Conservation (phyloP, 2,888 invertebrate genomes). For the Mythimna ferrago region DNA sequence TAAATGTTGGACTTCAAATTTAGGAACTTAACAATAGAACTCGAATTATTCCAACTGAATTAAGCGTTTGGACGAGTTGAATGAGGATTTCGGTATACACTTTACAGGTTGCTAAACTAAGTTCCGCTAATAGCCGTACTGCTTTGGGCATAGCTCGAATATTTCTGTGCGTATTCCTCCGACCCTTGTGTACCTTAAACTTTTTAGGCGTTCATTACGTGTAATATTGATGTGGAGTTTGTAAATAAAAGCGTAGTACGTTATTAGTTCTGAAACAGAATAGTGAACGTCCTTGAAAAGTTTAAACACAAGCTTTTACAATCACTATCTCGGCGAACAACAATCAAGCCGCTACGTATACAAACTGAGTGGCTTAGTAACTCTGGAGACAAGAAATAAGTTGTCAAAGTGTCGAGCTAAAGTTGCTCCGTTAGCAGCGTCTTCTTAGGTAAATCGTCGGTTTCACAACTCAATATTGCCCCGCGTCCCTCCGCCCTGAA, state of each 20-base stretch:
- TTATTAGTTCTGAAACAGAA: conserved; percentile 54
- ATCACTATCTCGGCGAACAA: conserved; percentile 73
- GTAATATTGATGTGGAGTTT: conserved; percentile 56
- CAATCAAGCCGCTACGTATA: conserved; percentile 83
- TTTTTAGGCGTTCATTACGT: conserved; percentile 63
- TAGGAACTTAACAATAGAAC: conserved; percentile 89
- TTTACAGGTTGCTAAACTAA: conserved; percentile 85
- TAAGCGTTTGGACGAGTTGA: conserved; percentile 86
- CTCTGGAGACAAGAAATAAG: conserved; percentile 89
- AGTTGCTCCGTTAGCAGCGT: conserved; percentile 87
- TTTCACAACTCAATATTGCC: conserved; percentile 89
- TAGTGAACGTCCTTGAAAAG: conserved; percentile 62
- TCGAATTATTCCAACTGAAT: conserved; percentile 89
- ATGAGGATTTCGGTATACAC: conserved; percentile 86
- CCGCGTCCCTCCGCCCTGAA: conserved; percentile 81
- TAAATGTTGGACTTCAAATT: conserved; percentile 89
- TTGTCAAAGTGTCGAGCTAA: conserved; percentile 89
- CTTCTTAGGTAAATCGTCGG: conserved; percentile 89
- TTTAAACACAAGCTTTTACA: conserved; percentile 63
- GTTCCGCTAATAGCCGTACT: conserved; percentile 81
- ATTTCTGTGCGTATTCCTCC: conserved; percentile 72
- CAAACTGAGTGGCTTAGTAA: conserved; percentile 85
- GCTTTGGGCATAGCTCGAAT: conserved; percentile 79
- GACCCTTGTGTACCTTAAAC: conserved; percentile 69
- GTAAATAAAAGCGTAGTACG: conserved; percentile 34